Evolutionary conservation across 2,797 vertebrate genomes (phyloP), one percentile per base, ranked within the genome.

Genomic region (Xiphophorus birchmanni): DNA sequence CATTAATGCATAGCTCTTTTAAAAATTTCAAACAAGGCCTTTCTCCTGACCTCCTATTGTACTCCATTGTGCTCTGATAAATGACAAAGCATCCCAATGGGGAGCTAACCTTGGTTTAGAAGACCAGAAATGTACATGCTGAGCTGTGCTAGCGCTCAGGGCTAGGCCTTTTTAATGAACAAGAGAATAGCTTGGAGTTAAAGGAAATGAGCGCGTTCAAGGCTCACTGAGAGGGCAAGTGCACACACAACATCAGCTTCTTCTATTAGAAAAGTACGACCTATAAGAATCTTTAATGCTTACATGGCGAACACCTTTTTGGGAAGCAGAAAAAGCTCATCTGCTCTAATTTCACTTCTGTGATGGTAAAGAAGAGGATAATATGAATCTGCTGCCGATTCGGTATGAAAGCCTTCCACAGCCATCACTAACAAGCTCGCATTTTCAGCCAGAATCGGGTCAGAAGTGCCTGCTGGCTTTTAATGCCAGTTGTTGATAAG

Each of bases 91-190:
- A 37, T 79, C 60, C 63, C 79, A 83, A 79, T 82, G 84, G 86
- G 77, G 80, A 44, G 74, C 82, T 84, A 78, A 90, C 87, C 91
- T 93, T 90, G 90, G 82, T 73, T 79, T 74, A 77, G 72, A 58
- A 45, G 75, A 85, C 80, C 35, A 80, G 45, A 79, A 78, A 21
- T 44, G 60, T 87, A 83, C 56, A 84, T 83, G 87, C 87, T 91
- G 84, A 83, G 78, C 58, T 84, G 78, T 82, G 77, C 80, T 5
- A 2, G 47, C 74, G 89, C 93, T 67, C 90, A 89, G 88, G 90
- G 85, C 78, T 77, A 35, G 40, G n/a, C 75, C 45, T 82, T 87
- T 85, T 82, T 63, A 50, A 47, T 71, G 32, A 85, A 74, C 10
- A 74, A 74, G 81, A 48, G n/a, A 78, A 76, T n/a, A 77, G n/a